Percentiles rank a stretch among this genome's conserved stretches.
phyloP scores from a whole-genome alignment of 2,888 invertebrate species.

The Dioctria rufipes region DNA sequence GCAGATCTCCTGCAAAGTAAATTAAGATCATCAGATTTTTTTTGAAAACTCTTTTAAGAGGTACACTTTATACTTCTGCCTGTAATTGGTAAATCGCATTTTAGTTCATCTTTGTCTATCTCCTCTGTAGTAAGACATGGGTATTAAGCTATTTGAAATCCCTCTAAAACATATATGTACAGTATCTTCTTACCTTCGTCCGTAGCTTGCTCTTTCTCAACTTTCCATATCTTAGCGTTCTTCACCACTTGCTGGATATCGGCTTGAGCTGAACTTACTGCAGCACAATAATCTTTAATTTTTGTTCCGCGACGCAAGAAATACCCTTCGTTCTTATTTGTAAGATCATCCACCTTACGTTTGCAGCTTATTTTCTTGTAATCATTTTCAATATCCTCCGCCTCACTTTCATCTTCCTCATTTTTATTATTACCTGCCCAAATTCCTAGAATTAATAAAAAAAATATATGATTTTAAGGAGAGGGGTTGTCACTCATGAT shows the following conservation, averaged over 20 bases:
- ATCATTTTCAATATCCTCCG: too few species aligned
- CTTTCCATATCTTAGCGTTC: conserved; percentile 73
- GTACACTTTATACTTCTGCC: conserved; percentile 62
- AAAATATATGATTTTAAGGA: background rate
- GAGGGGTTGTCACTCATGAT: background rate
- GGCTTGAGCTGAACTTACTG: conserved; percentile 93
- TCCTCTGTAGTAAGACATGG: too few species aligned
- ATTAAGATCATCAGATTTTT: background rate
- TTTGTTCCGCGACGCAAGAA: conserved; percentile 70
- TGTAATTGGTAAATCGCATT: conserved; percentile 61
- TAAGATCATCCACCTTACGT: too few species aligned
- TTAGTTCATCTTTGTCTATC: conserved; percentile 53
- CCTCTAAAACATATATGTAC: too few species aligned
- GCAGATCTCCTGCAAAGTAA: background rate
- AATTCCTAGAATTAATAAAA: conserved; percentile 77
- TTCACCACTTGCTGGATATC: conserved; percentile 90
- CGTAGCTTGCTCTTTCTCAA: too few species aligned
- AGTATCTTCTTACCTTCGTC: conserved; percentile 62
- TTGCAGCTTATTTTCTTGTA: too few species aligned
- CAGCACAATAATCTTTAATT: conserved; percentile 84
- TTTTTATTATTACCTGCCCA: conserved; percentile 93
- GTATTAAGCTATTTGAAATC: too few species aligned
- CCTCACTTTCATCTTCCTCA: conserved; percentile 74
- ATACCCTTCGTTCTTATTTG: too few species aligned
- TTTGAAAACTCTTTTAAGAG: too few species aligned